phyloP scores from a whole-genome alignment of 1,140 invertebrate species.

The Acyrthosiphon pisum region DNA sequence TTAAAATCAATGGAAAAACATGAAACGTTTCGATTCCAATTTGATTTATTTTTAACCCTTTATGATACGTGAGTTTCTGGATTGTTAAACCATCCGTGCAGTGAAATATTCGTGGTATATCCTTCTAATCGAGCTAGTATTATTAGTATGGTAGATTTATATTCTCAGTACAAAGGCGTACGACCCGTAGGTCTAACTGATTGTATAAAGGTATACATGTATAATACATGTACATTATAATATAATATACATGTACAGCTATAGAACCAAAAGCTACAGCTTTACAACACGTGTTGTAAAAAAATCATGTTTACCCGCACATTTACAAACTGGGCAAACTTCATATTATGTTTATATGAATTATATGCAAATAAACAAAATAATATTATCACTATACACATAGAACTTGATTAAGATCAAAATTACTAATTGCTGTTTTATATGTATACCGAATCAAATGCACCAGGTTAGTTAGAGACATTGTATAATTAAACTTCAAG shows the following conservation, averaged over 20 bases:
- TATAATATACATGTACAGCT: background rate
- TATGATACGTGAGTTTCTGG: background rate
- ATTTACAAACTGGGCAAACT: background rate
- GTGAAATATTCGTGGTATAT: background rate
- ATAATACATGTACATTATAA: no score
- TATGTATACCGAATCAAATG: background rate
- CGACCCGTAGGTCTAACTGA: background rate
- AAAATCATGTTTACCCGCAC: background rate
- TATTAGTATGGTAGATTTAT: background rate
- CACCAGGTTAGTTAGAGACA: background rate
- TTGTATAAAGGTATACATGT: background rate
- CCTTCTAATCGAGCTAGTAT: background rate
- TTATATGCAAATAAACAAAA: background rate
- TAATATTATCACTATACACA: background rate
- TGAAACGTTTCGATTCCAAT: background rate
- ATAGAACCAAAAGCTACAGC: background rate
- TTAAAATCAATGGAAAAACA: background rate
- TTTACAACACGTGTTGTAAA: background rate
- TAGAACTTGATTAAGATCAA: background rate
- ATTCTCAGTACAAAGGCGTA: background rate
- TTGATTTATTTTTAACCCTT: background rate
- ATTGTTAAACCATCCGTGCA: background rate
- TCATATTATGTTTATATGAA: no score
- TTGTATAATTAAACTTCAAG: background rate
- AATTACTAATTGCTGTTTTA: background rate